Percentiles rank a stretch among this genome's conserved stretches.
phyloP scores from a whole-genome alignment of 2,888 invertebrate species.

The Microplitis manilae region DNA sequence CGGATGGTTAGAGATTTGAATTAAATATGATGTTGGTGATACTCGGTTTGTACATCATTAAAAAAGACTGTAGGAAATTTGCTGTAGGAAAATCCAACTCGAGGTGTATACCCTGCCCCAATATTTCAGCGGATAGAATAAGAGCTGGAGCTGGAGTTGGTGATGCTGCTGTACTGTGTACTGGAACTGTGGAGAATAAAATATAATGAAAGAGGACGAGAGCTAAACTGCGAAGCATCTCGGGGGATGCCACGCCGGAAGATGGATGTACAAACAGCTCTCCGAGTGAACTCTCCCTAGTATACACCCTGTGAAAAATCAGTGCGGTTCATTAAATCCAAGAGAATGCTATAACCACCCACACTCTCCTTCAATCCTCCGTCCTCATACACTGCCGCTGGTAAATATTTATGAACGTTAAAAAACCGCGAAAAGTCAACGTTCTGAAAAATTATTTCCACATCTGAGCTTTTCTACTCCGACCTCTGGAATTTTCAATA shows the following conservation, averaged over 20 bases:
- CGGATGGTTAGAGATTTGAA: not conserved
- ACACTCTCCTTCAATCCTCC: constrained; percentile 31
- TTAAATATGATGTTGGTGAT: too few species aligned
- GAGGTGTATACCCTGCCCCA: too few species aligned
- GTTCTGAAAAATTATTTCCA: constrained; percentile 19
- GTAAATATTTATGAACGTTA: constrained; percentile 69
- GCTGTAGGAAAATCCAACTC: too few species aligned
- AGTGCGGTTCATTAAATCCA: constrained; percentile 68
- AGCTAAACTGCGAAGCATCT: constrained; percentile 25
- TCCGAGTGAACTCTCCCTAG: constrained; percentile 39
- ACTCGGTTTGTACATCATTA: too few species aligned
- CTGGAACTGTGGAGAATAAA: constrained; percentile 23
- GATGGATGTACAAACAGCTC: constrained; percentile 59
- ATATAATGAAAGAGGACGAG: constrained; percentile 11
- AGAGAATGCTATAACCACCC: constrained; percentile 59
- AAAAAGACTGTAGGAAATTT: too few species aligned
- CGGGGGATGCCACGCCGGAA: constrained; percentile 46
- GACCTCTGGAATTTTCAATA: not conserved
- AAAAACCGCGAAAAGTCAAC: constrained; percentile 45
- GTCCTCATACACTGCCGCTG: constrained; percentile 45
- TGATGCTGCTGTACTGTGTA: constrained; percentile 17
- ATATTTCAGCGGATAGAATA: too few species aligned
- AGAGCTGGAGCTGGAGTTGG: too few species aligned
- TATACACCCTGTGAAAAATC: constrained; percentile 62
- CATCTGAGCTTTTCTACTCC: constrained; percentile 7